Conservation (phyloP, 2,113 vertebrate species). For the Channa maculata region DNA sequence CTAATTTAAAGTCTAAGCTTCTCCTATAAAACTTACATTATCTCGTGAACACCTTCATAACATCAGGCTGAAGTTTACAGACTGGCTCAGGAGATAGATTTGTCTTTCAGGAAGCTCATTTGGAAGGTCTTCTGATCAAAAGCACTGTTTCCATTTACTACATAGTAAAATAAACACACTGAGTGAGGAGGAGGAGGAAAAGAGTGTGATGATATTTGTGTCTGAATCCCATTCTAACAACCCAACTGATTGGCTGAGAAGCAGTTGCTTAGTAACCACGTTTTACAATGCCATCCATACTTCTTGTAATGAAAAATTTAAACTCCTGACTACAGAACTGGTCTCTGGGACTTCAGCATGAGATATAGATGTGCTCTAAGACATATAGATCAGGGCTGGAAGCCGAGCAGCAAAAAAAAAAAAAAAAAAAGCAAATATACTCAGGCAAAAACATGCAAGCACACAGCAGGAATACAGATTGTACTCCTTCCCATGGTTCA, state of each 20-base stretch:
- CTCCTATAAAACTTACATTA: conserved; percentile 43
- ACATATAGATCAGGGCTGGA: conserved; percentile 37
- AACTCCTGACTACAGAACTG: conserved; percentile 68
- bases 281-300: conserved; percentile 78
- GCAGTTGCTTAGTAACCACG: conserved; percentile 85
- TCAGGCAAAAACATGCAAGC: conserved; percentile 3
- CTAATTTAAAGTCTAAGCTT: conserved; percentile 64
- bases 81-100: conserved; percentile 33
- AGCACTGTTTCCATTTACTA: conserved; percentile 28
- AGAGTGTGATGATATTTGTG: conserved; percentile 57
- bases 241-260: conserved; percentile 72
- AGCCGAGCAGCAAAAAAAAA: conserved; percentile 10
- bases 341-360: conserved; percentile 61
- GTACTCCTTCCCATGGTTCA: not conserved
- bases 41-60: conserved; percentile 37
- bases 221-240: conserved; percentile 63
- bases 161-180: conserved; percentile 23
- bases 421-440: conserved; percentile 7
- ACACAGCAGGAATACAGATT: not conserved
- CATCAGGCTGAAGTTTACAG: conserved; percentile 26
- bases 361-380: conserved; percentile 63
- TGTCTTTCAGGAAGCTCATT: conserved; percentile 15
- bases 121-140: conserved; percentile 45
- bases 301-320: conserved; percentile 83
- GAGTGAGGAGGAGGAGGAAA: conserved; percentile 45